Conservation (phyloP, 2,113 vertebrate genomes). For the Chunga burmeisteri region DNA sequence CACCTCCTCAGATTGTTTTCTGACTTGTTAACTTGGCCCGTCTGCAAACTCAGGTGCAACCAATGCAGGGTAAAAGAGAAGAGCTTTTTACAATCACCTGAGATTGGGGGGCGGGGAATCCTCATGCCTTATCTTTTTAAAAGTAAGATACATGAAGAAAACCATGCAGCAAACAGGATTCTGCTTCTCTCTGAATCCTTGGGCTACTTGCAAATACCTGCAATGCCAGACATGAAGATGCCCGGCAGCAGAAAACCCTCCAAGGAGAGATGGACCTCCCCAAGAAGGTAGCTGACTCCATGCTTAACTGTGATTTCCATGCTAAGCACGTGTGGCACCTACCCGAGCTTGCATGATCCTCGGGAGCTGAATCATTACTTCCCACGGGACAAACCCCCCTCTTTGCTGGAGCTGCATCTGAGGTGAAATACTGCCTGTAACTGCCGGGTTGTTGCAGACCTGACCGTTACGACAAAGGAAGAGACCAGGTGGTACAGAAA, state of each 20-base stretch:
- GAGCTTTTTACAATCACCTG: background rate
- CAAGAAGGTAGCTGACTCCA: background rate
- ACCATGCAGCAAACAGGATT: background rate
- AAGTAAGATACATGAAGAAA: background rate
- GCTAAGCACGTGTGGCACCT: background rate
- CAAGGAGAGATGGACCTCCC: background rate
- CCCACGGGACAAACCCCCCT: background rate
- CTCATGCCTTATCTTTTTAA: background rate
- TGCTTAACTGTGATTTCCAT: background rate
- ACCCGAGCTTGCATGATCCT: background rate
- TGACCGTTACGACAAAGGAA: fast-evolving
- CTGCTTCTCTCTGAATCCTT: background rate
- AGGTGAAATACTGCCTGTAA: background rate
- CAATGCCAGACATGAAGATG: background rate
- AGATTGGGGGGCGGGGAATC: background rate
- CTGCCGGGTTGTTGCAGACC: background rate
- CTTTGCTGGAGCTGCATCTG: background rate
- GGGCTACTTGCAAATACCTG: background rate
- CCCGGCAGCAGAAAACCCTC: background rate
- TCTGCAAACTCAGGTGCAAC: background rate
- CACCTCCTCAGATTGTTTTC: background rate
- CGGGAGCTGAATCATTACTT: background rate
- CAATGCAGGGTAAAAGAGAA: background rate
- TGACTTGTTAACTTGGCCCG: background rate
- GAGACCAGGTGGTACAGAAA: background rate